phyloP scores from a whole-genome alignment of 2,113 vertebrate genomes.

The Trogon melanurus region DNA sequence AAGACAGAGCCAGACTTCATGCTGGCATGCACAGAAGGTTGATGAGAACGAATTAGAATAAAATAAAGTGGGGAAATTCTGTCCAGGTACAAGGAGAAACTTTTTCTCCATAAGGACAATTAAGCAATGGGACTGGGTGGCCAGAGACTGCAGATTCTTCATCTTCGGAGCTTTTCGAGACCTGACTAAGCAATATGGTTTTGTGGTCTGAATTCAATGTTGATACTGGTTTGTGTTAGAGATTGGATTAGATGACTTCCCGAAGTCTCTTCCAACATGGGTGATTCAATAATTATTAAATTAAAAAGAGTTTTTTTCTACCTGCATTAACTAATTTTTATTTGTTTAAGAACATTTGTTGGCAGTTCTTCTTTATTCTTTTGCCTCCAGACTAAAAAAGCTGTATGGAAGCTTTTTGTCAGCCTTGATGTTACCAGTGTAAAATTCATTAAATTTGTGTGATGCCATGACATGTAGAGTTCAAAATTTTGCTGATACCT shows the following conservation, averaged over 20 bases:
- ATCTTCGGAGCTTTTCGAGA: background rate
- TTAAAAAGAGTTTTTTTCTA: background rate
- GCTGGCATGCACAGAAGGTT: background rate
- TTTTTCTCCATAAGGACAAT: background rate
- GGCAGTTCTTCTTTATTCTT: background rate
- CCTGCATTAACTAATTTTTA: background rate
- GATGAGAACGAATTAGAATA: background rate
- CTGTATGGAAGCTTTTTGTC: background rate
- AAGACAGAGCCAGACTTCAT: background rate
- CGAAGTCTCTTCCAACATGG: background rate
- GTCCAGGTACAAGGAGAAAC: background rate
- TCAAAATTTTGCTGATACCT: background rate
- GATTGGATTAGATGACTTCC: background rate
- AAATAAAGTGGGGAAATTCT: background rate
- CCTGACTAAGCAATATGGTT: background rate
- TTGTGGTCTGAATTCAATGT: background rate
- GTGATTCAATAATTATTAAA: background rate
- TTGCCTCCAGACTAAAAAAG: background rate
- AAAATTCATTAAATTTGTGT: background rate
- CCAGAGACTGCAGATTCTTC: background rate
- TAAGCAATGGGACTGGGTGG: background rate
- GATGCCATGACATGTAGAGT: background rate
- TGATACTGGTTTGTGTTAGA: background rate
- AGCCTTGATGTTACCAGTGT: background rate
- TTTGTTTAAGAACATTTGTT: background rate